phyloP scores from a whole-genome alignment of 1,140 invertebrate species.

The Homalodisca vitripennis region DNA sequence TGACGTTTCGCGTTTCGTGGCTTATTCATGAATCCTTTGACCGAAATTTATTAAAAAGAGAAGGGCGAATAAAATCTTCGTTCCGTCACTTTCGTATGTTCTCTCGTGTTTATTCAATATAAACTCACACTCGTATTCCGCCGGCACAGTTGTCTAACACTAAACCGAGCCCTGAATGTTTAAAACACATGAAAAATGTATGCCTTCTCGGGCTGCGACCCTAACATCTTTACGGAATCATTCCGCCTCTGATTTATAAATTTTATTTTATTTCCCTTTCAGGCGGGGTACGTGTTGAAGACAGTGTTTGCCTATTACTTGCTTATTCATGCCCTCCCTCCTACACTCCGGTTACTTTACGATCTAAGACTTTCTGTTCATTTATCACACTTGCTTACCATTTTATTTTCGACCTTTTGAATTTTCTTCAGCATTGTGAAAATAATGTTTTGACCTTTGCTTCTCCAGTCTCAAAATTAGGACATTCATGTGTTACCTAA shows the following conservation, averaged over 20 bases:
- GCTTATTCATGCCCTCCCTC: neutral
- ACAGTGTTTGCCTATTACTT: neutral
- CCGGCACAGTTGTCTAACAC: neutral
- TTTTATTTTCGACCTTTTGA: too few species aligned
- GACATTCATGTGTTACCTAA: too few species aligned
- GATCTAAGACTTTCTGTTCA: neutral
- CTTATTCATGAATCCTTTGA: neutral
- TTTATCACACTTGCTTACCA: too few species aligned
- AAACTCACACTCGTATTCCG: neutral
- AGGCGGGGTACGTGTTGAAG: neutral
- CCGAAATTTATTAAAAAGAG: neutral
- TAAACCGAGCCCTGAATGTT: neutral
- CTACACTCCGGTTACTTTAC: neutral
- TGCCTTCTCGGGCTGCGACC: neutral
- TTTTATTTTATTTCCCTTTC: neutral
- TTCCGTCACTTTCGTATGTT: neutral
- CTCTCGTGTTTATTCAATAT: neutral
- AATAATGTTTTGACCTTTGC: too few species aligned
- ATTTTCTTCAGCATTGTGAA: too few species aligned
- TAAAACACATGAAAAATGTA: neutral
- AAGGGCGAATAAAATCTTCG: neutral
- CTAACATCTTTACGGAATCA: neutral
- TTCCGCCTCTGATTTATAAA: neutral
- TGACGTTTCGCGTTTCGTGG: neutral
- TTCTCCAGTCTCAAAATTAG: too few species aligned